phyloP scores from a whole-genome alignment of 1,140 invertebrate genomes.

The Drosophila navojoa region DNA sequence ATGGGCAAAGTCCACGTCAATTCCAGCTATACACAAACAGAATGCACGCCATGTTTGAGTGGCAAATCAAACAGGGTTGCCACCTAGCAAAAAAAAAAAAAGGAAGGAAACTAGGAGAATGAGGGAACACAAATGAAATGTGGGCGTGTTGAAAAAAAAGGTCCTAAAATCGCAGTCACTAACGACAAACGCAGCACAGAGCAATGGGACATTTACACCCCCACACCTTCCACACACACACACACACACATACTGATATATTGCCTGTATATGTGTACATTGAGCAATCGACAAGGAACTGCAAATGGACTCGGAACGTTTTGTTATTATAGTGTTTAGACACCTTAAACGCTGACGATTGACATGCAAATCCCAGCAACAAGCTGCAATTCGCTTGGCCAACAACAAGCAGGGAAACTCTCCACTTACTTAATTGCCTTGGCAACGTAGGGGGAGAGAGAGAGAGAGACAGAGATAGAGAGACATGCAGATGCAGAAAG shows the following conservation, averaged over 20 bases:
- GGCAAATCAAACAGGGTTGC: slow-evolving; percentile 54
- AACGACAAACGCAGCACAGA: slow-evolving; percentile 6
- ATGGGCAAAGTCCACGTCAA: slow-evolving; percentile 34
- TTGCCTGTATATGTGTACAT: background rate
- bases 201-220: background rate
- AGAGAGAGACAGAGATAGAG: background rate
- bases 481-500: too few species aligned
- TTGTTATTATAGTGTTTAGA: background rate
- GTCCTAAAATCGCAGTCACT: slow-evolving; percentile 8
- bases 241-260: background rate
- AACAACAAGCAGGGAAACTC: slow-evolving; percentile 29
- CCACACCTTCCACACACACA: slow-evolving; percentile 11
- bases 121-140: background rate
- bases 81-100: background rate
- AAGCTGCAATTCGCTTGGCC: slow-evolving; percentile 61
- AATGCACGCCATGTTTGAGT: slow-evolving; percentile 42
- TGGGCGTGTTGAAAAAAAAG: slow-evolving; percentile 61
- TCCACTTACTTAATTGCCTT: slow-evolving; percentile 8
- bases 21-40: slow-evolving; percentile 17
- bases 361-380: slow-evolving; percentile 67
- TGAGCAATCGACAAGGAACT: slow-evolving; percentile 10
- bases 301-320: slow-evolving; percentile 30
- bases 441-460: background rate
- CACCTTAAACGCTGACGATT: slow-evolving; percentile 66
- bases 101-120: slow-evolving; percentile 10